Percentiles rank a stretch among this genome's conserved stretches.
Evolutionary conservation across 2,888 invertebrate genomes (phyloP).

Genomic region (Agrotis ipsilon): DNA sequence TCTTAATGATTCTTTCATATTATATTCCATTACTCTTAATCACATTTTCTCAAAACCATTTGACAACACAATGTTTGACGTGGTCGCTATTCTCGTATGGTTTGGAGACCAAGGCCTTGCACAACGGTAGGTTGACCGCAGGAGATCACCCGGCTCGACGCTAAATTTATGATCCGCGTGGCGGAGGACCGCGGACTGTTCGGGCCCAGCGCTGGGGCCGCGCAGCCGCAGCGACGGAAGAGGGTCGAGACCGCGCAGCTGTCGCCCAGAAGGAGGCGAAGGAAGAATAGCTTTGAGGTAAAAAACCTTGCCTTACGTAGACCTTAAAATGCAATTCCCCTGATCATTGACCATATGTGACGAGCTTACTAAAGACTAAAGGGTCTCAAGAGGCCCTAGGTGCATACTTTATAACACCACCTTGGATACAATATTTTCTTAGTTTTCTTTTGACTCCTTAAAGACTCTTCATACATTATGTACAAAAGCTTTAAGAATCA

Average conservation of each 20-base stretch:
- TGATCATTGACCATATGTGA: too few species aligned
- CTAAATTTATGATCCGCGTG: conserved; percentile 96
- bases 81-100: conserved; percentile 9
- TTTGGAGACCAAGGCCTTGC: conserved; percentile 59
- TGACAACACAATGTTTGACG: not conserved
- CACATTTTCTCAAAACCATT: too few species aligned
- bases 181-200: conserved; percentile 96
- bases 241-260: conserved; percentile 75
- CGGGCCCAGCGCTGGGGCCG: conserved; percentile 86
- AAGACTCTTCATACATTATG: too few species aligned
- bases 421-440: too few species aligned
- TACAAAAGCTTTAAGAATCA: too few species aligned
- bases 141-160: conserved; percentile 94
- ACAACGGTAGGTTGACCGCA: conserved; percentile 78
- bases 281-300: conserved; percentile 82
- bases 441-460: too few species aligned
- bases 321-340: too few species aligned
- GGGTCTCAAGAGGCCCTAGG: too few species aligned
- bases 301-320: too few species aligned
- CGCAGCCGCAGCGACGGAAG: conserved; percentile 80
- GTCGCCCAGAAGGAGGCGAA: conserved; percentile 79
- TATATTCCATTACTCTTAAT: not conserved
- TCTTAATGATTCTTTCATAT: not conserved
- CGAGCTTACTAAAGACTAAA: too few species aligned
- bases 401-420: too few species aligned